phyloP scores from a whole-genome alignment of 2,797 vertebrate genomes.

The Acanthurus lineatus region DNA sequence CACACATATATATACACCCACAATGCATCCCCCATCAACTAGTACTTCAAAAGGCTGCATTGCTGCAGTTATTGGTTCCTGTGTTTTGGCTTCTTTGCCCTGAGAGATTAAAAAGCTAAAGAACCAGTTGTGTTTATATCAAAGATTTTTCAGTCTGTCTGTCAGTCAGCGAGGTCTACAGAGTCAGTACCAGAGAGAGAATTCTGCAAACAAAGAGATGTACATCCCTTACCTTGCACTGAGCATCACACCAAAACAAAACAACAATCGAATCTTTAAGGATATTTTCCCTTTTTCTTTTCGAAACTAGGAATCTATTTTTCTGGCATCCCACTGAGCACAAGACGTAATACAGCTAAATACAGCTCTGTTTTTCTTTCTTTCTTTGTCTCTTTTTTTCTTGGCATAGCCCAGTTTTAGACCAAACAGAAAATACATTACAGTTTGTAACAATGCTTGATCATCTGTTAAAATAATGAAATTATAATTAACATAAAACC shows the following conservation, averaged over 20 bases:
- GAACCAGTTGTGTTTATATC: slow-evolving; percentile 76
- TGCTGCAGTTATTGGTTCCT: slow-evolving; percentile 75
- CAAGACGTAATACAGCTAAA: slow-evolving; percentile 22
- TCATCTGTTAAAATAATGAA: slow-evolving; percentile 41
- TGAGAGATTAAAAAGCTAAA: slow-evolving; percentile 76
- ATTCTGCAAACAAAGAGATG: slow-evolving; percentile 54
- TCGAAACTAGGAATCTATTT: slow-evolving; percentile 30
- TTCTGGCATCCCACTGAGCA: slow-evolving; percentile 32
- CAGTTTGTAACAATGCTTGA: slow-evolving; percentile 62
- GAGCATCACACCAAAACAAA: slow-evolving; percentile 46
- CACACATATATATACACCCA: slow-evolving; percentile 3
- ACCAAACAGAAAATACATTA: slow-evolving; percentile 45
- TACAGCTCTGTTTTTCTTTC: background rate
- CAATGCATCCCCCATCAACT: slow-evolving; percentile 34
- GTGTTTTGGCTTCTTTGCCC: slow-evolving; percentile 73
- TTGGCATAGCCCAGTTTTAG: slow-evolving; percentile 38
- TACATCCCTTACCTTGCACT: slow-evolving; percentile 41
- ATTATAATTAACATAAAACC: slow-evolving; percentile 20
- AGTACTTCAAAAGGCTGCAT: slow-evolving; percentile 72
- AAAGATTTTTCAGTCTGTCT: slow-evolving; percentile 70
- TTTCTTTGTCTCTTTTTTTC: background rate
- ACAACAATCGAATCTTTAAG: slow-evolving; percentile 38
- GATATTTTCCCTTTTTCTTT: slow-evolving; percentile 24
- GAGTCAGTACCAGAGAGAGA: slow-evolving; percentile 58
- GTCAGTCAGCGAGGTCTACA: slow-evolving; percentile 65